Evolutionary conservation across 2,797 vertebrate species (phyloP), one percentile per base, ranked within the genome.

Genomic region (Enteromius fasciolatus): DNA sequence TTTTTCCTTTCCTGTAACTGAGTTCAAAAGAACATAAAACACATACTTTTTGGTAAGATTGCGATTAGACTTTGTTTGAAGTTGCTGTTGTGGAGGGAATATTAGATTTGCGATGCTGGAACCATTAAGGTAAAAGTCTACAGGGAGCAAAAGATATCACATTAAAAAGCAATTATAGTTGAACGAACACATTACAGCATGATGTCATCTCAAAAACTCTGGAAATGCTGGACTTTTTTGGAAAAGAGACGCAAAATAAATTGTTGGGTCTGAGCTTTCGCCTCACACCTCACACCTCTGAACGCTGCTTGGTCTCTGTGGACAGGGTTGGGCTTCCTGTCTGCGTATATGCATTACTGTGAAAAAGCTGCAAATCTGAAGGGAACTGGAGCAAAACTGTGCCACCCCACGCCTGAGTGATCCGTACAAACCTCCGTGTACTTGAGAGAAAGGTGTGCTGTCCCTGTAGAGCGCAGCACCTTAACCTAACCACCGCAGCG

Each of bases 121-220:
- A 92, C 91, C 93, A 95, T 95, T 95, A 91, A 83, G 90, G 80
- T 90, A 86, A 90, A 87, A 78, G 80, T 89, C 88, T 91, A 90
- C 92, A 92, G 92, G 90, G 90, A 92, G 91, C 90, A 89, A 89
- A 90, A 93, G 86, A 90, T 90, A 92, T 93, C 91, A 88, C 87
- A 89, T 90, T 90, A 92, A 94, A 94, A 94, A 94, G 86, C 92
- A 93, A 95, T 95, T 95, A 94, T 92, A 93, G 92, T 90, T 59
- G 81, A 54, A 85, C 78, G 88, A 91, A 92, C 90, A 91, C 91
- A 92, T 90, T 89, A 91, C 69, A 18, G 83, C 88, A 92, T 94
- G 93, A 95, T 92, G 90, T 94, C 92, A 94, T 93, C 76, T 83
- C 83, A 84, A 87, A 88, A 89, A 92, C 86, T 83, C 64, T 79